Evolutionary conservation across 2,888 invertebrate genomes (phyloP).

Genomic region (Synergus gifuensis): DNA sequence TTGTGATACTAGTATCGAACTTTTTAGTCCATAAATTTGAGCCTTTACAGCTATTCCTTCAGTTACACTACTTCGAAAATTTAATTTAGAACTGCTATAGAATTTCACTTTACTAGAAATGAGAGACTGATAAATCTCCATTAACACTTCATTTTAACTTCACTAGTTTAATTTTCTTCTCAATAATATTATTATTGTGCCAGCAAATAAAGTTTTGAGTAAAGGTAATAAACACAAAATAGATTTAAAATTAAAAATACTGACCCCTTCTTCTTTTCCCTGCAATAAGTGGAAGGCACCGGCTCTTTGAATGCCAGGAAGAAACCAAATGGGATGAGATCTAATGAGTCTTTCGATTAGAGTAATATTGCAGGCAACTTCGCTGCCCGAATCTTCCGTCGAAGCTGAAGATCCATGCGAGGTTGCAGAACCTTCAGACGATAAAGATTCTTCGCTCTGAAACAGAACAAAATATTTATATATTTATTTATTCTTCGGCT

Average conservation of each 20-base stretch:
- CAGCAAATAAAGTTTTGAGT: too few relatives aligned
- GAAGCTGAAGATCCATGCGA: conserved; percentile 74
- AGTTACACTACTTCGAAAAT: background rate
- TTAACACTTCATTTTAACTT: background rate
- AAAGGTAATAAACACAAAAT: background rate
- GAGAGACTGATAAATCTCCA: background rate
- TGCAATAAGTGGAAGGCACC: conserved; percentile 96
- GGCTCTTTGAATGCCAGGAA: conserved; percentile 94
- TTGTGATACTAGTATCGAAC: conserved; percentile 18
- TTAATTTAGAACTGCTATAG: conserved; percentile 1
- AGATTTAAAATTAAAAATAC: conserved; percentile 66
- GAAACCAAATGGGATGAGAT: conserved; percentile 97
- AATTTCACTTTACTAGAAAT: background rate
- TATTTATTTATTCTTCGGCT: too few relatives aligned
- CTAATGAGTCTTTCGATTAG: conserved; percentile 92
- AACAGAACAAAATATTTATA: conserved; percentile 55
- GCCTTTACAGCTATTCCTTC: background rate
- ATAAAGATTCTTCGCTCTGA: conserved; percentile 84
- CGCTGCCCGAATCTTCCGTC: conserved; percentile 81
- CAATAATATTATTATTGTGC: too few relatives aligned
- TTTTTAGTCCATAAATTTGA: conserved; percentile 8
- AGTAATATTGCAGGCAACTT: conserved; percentile 90
- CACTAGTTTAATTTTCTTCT: background rate
- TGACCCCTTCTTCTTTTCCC: conserved; percentile 94
- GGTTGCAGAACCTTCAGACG: conserved; percentile 81